phyloP scores from a whole-genome alignment of 2,797 vertebrate species.

The Premnoplex brunnescens region DNA sequence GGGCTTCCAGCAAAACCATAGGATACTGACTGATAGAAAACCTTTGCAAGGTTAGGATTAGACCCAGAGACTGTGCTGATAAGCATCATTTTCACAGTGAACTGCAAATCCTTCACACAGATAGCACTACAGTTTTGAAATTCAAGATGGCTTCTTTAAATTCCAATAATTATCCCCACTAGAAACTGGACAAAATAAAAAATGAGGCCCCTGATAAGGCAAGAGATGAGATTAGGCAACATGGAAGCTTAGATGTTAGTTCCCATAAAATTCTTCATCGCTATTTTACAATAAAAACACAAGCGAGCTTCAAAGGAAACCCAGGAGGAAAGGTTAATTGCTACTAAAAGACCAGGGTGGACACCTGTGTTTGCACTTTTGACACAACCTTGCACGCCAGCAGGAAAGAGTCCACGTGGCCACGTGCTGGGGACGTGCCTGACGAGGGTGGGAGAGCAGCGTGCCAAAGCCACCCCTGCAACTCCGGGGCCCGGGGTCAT shows the following conservation, averaged over 20 bases:
- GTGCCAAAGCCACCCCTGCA: conserved; percentile 42
- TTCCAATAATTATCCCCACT: conserved; percentile 49
- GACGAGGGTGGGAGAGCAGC: not conserved
- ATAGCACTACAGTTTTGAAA: conserved; percentile 47
- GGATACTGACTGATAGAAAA: not conserved
- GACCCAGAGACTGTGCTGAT: not conserved
- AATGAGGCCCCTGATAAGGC: conserved; percentile 38
- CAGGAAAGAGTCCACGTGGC: conserved; percentile 81
- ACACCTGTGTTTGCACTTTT: conserved; percentile 76
- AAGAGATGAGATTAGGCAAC: conserved; percentile 73
- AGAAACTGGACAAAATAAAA: conserved; percentile 49
- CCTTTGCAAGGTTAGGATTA: not conserved
- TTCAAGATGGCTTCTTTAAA: conserved; percentile 63
- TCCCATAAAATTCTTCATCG: conserved; percentile 79
- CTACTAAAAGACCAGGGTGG: conserved; percentile 84
- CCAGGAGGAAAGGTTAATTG: conserved; percentile 87
- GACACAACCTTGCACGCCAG: conserved; percentile 77
- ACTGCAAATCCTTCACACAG: conserved; percentile 41
- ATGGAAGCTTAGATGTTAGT: conserved; percentile 83
- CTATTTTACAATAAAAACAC: conserved; percentile 82
- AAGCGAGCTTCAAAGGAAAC: conserved; percentile 82
- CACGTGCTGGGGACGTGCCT: conserved; percentile 35
- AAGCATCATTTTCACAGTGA: conserved; percentile 2
- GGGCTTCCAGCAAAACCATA: not conserved
- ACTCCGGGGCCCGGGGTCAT: conserved; percentile 23